Base-by-base conservation (phyloP, 2,113 vertebrate species). In the Turnix velox region DNA sequence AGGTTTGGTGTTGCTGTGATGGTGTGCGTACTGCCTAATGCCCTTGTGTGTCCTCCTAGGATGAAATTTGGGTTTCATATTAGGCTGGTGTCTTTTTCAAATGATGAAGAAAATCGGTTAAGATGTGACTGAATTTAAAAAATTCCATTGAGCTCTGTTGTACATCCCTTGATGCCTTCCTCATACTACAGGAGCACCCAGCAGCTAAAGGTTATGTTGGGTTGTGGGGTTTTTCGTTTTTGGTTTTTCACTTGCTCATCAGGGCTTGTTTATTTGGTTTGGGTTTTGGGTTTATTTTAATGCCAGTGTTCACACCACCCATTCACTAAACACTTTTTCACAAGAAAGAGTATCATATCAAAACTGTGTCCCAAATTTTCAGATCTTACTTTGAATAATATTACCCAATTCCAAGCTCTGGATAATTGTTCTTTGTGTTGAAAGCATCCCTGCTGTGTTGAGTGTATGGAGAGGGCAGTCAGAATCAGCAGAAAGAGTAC, bases 1-100 rank as follows among this genome's bases (percentile, higher is more conserved):
- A 1, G 24, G 2, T 61, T 19, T 2, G 33, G 28, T 10, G 46
- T 13, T 43, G 28, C 37, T 51, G 40, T 24, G 3, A 2, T 2
- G 4, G 8, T 4, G 2, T 4, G 20, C 12, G 35, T 43, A 24
- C 25, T 24, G 24, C 78, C 45, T 37, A 19, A 18, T 6, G 7
- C 8, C 10, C 23, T 15, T 4, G 2, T 30, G 2, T 27, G 18
- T 24, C 23, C 18, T 63, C 13, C 52, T 37, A 10, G 42, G 13
- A 10, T 14, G 45, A 22, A 2, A 33, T 20, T 33, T 40, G 35
- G 39, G 28, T 43, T 92, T 83, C 3, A 0, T 61, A 24, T 39
- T 28, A 20, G 18, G 2, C 4, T n/a, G n/a, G n/a, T n/a, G n/a
- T 65, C 12, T 22, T 43, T 55, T 57, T 51, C 20, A 37, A 51